Base-by-base conservation (phyloP, 35 echinoderm and acorn worm genomes). In the Ptychodera flava region DNA sequence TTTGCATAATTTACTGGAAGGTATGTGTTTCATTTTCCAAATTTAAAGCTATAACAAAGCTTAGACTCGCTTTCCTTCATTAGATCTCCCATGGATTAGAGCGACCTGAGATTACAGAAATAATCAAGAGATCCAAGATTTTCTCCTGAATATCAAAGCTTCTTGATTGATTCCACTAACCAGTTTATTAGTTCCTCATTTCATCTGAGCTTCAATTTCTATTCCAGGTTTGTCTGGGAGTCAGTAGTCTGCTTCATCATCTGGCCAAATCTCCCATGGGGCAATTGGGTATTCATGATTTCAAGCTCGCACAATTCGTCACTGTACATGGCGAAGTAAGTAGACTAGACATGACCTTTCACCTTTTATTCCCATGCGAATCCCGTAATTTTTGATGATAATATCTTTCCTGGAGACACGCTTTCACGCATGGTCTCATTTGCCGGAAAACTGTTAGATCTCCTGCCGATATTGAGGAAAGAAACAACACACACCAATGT, bases 291-390 rank as follows among this genome's bases (percentile, higher is more conserved):
- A 85, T 92, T 30, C 91, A 92, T 37, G 91, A 92, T 36, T 92
- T 89, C 82, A 92, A 92, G 83, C 86, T 88, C 1, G 78, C 86
- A 29, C 91, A 92, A 36, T 92, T 92, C 38, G 87, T 92, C 36
- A 29, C 32, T 30, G 86, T 92, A 28, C 76, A 92, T 32, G 87
- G 87, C 16, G 86, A 89, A 87, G 91, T 92, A 88, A 77, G 84
- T 29, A 29, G 10, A 28, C 28, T 15, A 1, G 75, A 84, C 35
- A 28, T 33, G 32, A 83, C 32, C 45, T 22, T 64, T 64, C 6
- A 64, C 6, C 45, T 64, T n/a, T 22, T 22, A 64, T 64, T 64
- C 22, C 45, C 22, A 64, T 64, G 6, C 22, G 22, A 64, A 64
- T 64, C 45, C 45, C 45, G 45, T 64, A 6, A 64, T 64, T 64